These are phyloP conservation scores for Eurytoma californica DNA, from an alignment of 2,888 invertebrate species.

Conservation along the genomic window DNA sequence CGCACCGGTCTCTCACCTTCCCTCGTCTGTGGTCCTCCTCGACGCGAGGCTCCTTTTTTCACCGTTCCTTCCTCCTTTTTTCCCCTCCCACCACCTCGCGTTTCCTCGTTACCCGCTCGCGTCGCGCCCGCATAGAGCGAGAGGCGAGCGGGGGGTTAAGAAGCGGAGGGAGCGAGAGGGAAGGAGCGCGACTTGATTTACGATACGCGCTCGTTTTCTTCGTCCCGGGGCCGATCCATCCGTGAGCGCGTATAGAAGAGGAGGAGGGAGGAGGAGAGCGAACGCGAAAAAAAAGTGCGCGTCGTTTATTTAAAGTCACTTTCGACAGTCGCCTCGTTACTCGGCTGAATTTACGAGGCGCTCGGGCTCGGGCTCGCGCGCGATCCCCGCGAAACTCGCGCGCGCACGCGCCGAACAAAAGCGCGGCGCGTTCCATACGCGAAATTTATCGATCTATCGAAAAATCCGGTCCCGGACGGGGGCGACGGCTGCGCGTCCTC, in stretches of 20 bases:
- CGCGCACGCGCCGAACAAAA: constrained; percentile 62
- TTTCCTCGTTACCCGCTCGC: constrained; percentile 54
- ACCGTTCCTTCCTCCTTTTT: constrained; percentile 17
- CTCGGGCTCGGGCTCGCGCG: constrained; percentile 15
- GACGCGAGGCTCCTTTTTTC: constrained; percentile 31
- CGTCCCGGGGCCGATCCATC: constrained; percentile 57
- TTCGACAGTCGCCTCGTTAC: constrained; percentile 74
- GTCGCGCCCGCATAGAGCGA: constrained; percentile 48
- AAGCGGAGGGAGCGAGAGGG: constrained; percentile 44
- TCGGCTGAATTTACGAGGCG: constrained; percentile 69
- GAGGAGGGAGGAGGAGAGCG: constrained; percentile 47
- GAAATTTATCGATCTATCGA: constrained; percentile 58
- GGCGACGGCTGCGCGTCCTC: not conserved
- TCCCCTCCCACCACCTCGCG: constrained; percentile 17
- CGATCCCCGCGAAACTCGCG: constrained; percentile 35
- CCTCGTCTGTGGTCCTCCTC: constrained; percentile 23
- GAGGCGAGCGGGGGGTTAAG: constrained; percentile 8
- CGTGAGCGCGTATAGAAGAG: constrained; percentile 16
- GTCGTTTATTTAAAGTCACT: constrained; percentile 72
- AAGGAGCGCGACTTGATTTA: constrained; percentile 59
- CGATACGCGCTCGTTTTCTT: constrained; percentile 60
- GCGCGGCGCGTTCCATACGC: constrained; percentile 55
- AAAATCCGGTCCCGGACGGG: constrained; percentile 48
- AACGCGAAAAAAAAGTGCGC: constrained; percentile 60
- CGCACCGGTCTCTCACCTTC: constrained; percentile 43